Evolutionary conservation across 2,113 vertebrate species (phyloP).

Genomic region (Eurystomus gularis): DNA sequence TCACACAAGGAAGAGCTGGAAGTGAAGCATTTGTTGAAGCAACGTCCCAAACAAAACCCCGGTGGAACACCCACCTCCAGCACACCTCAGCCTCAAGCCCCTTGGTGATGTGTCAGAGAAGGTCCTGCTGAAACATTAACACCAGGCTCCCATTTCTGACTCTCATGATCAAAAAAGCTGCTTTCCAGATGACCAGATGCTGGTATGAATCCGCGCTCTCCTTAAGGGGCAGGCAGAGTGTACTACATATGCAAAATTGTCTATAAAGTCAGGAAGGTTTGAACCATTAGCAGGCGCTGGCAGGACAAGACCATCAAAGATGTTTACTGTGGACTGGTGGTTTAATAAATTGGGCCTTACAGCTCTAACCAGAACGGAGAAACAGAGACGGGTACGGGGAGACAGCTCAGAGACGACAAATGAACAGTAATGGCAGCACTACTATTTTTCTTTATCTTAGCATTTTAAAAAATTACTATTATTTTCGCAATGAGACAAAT

Average conservation of each 20-base stretch:
- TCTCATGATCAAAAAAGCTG: background rate
- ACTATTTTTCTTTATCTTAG: background rate
- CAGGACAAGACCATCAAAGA: background rate
- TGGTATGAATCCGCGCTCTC: background rate
- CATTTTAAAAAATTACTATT: background rate
- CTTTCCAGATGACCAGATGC: background rate
- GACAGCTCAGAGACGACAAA: background rate
- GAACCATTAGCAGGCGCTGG: background rate
- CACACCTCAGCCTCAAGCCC: background rate
- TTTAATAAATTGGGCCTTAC: background rate
- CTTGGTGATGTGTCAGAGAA: background rate
- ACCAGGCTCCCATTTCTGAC: background rate
- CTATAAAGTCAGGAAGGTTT: background rate
- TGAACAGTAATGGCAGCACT: background rate
- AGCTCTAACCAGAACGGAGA: background rate
- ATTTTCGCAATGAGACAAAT: background rate
- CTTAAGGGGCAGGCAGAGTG: background rate
- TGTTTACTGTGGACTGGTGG: background rate
- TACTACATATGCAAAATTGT: background rate
- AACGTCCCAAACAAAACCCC: background rate
- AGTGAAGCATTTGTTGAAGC: background rate
- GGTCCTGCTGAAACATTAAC: background rate
- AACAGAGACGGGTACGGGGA: background rate
- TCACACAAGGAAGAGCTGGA: fast-evolving
- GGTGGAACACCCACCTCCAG: background rate